Percentiles rank a stretch among this genome's conserved stretches.
Conservation (phyloP, 2,888 invertebrate species). For the Norana najaformis region DNA sequence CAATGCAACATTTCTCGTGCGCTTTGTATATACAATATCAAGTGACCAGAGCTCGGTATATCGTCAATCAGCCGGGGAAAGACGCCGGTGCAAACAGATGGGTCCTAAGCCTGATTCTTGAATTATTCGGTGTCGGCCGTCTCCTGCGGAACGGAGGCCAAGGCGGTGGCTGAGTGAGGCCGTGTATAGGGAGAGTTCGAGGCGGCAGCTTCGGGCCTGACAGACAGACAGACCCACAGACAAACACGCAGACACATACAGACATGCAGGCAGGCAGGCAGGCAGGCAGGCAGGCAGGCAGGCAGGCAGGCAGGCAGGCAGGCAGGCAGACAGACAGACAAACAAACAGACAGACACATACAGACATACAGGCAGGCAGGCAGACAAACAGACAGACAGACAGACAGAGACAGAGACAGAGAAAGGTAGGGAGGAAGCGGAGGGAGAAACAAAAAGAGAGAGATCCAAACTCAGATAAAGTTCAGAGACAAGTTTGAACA, state of each 20-base stretch:
- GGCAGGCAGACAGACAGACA: too few relatives aligned
- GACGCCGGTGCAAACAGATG: background rate
- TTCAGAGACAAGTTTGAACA: background rate
- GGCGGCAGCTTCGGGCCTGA: background rate
- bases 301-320: too few relatives aligned
- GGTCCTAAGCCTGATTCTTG: background rate
- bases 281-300: too few relatives aligned
- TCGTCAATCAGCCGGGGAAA: background rate
- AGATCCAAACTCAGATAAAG: background rate
- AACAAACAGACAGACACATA: too few relatives aligned
- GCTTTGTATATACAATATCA: background rate
- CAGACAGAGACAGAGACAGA: background rate
- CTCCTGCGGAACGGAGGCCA: background rate
- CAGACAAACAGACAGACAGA: too few relatives aligned
- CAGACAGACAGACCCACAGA: too few relatives aligned
- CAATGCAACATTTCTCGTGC: slow-evolving; percentile 4
- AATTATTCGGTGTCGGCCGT: slow-evolving; percentile 5
- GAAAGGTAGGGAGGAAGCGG: too few relatives aligned
- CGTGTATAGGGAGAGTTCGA: too few relatives aligned
- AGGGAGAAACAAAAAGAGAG: background rate
- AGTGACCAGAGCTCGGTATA: background rate
- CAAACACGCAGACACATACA: too few relatives aligned
- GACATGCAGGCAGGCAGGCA: too few relatives aligned
- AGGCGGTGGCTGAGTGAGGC: too few relatives aligned
- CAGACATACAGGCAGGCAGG: too few relatives aligned